A percentile compares a stretch with the other conserved stretches of the same genome.
These are phyloP conservation scores for Carcharodon carcharias DNA, from an alignment of 2,797 vertebrate species.

Conservation along the genomic window DNA sequence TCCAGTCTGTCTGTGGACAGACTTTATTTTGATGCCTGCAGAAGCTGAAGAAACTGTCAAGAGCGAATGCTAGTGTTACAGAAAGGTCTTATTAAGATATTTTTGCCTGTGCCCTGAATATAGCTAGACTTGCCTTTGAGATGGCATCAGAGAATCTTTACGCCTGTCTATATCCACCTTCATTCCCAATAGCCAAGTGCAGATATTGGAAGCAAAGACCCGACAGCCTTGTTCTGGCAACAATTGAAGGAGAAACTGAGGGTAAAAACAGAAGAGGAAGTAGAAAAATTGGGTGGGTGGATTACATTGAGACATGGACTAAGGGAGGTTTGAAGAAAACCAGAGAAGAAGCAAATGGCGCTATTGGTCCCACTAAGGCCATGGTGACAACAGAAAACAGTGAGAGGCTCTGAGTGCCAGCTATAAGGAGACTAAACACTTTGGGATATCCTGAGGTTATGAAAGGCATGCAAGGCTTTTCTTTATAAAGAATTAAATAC, in stretches of 20 bases:
- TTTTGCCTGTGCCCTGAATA: neutral
- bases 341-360: no score
- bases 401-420: neutral
- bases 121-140: neutral
- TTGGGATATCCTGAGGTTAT: neutral
- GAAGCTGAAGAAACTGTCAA: neutral
- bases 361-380: no score
- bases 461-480: neutral
- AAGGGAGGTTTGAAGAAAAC: no score
- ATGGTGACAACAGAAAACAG: neutral
- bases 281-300: no score
- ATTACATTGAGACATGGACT: no score
- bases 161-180: no score
- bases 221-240: no score
- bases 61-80: neutral
- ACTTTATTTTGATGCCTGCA: neutral
- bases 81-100: neutral
- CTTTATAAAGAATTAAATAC: neutral
- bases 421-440: neutral
- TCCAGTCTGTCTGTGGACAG: neutral
- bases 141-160: neutral
- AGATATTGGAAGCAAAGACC: no score
- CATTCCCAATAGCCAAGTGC: no score
- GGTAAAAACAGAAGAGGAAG: no score
- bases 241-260: no score